A percentile compares a stretch with the other conserved stretches of the same genome.
Evolutionary conservation across 2,113 vertebrate genomes (phyloP).

Genomic region (Grammomys dolichurus): DNA sequence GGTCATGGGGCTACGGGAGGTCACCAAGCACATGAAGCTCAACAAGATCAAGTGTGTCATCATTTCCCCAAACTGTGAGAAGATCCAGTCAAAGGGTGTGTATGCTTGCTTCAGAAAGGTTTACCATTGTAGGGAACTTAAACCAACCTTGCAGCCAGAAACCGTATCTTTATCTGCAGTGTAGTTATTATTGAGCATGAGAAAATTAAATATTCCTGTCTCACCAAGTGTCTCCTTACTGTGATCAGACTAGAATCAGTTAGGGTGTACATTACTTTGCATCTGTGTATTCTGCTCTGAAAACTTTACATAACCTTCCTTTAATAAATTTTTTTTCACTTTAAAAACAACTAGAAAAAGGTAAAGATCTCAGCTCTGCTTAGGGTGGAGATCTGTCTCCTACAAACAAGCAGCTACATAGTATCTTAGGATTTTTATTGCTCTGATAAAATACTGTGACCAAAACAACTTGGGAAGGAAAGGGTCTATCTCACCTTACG

Average conservation of each 20-base stretch:
- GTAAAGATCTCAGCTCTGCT: not conserved
- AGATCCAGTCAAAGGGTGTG: slow-evolving; percentile 98
- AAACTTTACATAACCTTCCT: not conserved
- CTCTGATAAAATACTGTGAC: not conserved
- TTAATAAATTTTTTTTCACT: not conserved
- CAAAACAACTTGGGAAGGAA: not conserved
- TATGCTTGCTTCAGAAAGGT: not conserved
- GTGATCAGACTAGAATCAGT: not conserved
- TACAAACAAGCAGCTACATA: not conserved
- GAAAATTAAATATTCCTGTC: not conserved
- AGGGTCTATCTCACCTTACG: not conserved
- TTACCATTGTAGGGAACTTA: not conserved
- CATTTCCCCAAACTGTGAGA: slow-evolving; percentile 99
- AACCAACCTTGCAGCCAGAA: not conserved
- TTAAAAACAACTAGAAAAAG: not conserved
- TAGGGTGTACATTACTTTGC: not conserved
- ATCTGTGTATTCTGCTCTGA: not conserved
- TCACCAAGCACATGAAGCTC: slow-evolving; percentile 99
- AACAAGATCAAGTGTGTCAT: slow-evolving; percentile 98
- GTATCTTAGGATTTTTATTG: not conserved
- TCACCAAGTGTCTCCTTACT: not conserved
- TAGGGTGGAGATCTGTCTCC: not conserved
- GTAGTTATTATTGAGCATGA: slow-evolving; percentile 19
- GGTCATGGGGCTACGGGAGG: slow-evolving; percentile 98
- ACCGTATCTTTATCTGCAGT: not conserved